phyloP scores from a whole-genome alignment of 2,888 invertebrate genomes.

The Melinopterus prodromus region DNA sequence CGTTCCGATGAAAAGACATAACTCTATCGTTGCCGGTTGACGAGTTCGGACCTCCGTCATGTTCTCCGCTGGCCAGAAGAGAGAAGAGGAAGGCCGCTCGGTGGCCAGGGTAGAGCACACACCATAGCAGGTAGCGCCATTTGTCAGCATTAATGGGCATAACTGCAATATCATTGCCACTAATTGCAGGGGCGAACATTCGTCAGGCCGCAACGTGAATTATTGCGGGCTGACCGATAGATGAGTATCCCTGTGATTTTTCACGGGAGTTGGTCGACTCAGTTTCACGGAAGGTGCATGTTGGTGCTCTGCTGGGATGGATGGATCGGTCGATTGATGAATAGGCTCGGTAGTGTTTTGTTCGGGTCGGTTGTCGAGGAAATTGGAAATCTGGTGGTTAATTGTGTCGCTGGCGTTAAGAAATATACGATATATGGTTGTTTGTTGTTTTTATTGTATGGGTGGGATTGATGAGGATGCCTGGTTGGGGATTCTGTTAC shows the following conservation, averaged over 20 bases:
- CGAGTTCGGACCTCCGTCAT: constrained; percentile 18
- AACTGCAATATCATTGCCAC: constrained; percentile 53
- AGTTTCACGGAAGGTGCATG: too few species aligned
- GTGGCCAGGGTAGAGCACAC: neutral
- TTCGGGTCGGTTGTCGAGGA: too few species aligned
- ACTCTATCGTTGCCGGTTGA: constrained; percentile 13
- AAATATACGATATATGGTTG: too few species aligned
- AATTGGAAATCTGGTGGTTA: too few species aligned
- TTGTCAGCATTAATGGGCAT: constrained; percentile 48
- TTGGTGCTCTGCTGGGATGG: too few species aligned
- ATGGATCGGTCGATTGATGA: too few species aligned
- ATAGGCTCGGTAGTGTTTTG: too few species aligned
- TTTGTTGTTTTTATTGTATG: too few species aligned
- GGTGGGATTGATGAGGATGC: too few species aligned
- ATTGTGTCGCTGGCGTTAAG: too few species aligned
- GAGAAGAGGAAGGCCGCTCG: constrained; percentile 19
- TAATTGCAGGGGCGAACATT: constrained; percentile 51
- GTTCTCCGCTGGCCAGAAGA: constrained; percentile 18
- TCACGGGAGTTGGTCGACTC: neutral
- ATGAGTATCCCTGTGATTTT: constrained; percentile 31
- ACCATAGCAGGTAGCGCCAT: constrained; percentile 34
- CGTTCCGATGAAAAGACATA: constrained; percentile 16
- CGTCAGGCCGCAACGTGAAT: constrained; percentile 46
- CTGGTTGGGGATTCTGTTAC: too few species aligned
- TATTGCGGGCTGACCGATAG: constrained; percentile 37